A percentile compares a stretch with the other conserved stretches of the same genome.
Conservation (phyloP, 2,113 vertebrate species). For the Rhineura floridana region DNA sequence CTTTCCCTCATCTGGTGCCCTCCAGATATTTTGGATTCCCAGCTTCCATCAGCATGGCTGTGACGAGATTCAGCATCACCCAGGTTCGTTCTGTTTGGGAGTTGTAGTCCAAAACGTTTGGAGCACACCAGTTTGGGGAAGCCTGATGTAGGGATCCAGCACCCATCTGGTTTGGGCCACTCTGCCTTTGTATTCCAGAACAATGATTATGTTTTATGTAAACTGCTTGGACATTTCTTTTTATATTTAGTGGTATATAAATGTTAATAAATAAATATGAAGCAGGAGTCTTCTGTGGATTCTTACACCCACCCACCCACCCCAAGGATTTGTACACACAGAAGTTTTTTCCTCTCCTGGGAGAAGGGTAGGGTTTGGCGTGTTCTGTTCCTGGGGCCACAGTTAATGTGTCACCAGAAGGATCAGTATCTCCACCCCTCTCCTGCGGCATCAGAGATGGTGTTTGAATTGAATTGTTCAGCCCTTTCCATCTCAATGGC, state of each 20-base stretch:
- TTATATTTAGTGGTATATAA: neutral
- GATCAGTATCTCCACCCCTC: rapidly evolving
- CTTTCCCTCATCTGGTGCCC: too few relatives aligned
- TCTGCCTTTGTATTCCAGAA: neutral
- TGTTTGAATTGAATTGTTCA: neutral
- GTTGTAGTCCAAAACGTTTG: too few relatives aligned
- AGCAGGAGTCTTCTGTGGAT: too few relatives aligned
- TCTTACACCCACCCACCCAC: too few relatives aligned
- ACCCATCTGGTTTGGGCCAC: neutral
- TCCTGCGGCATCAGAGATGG: neutral
- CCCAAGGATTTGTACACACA: neutral
- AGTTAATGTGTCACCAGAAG: neutral
- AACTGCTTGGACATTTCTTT: too few relatives aligned
- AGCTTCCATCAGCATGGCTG: too few relatives aligned
- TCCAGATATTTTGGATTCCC: too few relatives aligned
- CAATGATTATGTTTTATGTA: too few relatives aligned
- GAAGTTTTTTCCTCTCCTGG: neutral
- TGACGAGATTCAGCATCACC: too few relatives aligned
- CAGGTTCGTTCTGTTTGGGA: too few relatives aligned
- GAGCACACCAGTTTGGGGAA: too few relatives aligned
- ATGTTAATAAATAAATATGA: neutral
- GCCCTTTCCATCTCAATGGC: neutral
- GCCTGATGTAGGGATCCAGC: neutral
- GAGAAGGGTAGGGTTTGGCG: neutral
- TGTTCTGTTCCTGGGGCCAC: neutral